Percentiles rank a stretch among this genome's conserved stretches.
Conservation (phyloP, 2,888 invertebrate species). For the Resseliella maxima region DNA sequence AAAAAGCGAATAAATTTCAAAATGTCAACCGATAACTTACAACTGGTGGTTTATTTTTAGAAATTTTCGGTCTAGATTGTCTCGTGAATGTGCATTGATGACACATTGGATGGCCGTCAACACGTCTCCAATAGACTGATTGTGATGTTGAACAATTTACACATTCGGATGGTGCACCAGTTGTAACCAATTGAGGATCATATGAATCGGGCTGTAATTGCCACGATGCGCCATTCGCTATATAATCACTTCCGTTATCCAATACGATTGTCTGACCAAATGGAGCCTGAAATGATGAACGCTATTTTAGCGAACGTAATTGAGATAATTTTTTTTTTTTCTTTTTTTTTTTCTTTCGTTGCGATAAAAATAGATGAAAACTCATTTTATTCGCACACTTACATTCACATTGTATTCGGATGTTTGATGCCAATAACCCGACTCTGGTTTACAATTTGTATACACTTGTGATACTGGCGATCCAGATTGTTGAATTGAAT, state of each 20-base stretch:
- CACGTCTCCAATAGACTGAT: conserved; percentile 87
- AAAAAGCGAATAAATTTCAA: not conserved
- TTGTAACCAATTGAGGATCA: conserved; percentile 57
- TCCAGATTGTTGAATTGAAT: conserved; percentile 61
- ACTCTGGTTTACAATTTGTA: conserved; percentile 57
- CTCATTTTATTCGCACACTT: conserved; percentile 31
- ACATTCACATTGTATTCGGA: conserved; percentile 56
- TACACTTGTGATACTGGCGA: conserved; percentile 59
- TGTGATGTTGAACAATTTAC: conserved; percentile 75
- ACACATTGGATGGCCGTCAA: conserved; percentile 88
- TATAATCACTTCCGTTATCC: conserved; percentile 58
- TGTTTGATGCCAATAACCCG: conserved; percentile 57
- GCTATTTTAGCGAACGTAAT: conserved; percentile 27
- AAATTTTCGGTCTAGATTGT: conserved; percentile 42
- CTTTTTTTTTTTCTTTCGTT: too few relatives aligned
- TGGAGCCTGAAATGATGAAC: conserved; percentile 56
- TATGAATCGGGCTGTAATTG: conserved; percentile 57
- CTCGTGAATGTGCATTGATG: conserved; percentile 76
- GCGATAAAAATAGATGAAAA: not conserved
- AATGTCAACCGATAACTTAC: conserved; percentile 54
- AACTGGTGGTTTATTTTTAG: conserved; percentile 58
- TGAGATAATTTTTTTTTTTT: too few relatives aligned
- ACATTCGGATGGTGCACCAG: conserved; percentile 65
- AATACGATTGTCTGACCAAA: conserved; percentile 58
- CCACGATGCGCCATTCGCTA: conserved; percentile 58